These are phyloP conservation scores for Oophaga pumilio DNA, from an alignment of 2,113 vertebrate species.

Conservation along the genomic window DNA sequence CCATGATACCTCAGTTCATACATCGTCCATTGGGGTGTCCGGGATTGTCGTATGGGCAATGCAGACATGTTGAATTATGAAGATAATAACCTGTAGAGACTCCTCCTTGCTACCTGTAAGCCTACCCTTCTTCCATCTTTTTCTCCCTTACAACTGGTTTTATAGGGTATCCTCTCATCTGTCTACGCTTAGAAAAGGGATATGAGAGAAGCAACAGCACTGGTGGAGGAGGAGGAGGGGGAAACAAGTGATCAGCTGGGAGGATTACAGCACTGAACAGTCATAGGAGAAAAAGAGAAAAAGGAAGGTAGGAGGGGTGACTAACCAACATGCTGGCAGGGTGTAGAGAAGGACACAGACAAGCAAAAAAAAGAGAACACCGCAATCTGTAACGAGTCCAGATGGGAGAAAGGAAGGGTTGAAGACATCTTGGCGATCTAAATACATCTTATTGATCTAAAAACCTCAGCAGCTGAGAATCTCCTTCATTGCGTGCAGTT, in stretches of 20 bases:
- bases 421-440: not conserved
- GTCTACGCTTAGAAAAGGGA: conserved; percentile 57
- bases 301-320: conserved; percentile 60
- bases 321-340: conserved; percentile 56
- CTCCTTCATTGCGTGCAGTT: not conserved
- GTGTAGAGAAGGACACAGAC: not conserved
- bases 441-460: not conserved
- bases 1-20: too few relatives aligned
- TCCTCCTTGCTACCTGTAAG: conserved; percentile 75
- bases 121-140: conserved; percentile 18
- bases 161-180: not conserved
- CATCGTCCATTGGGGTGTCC: too few relatives aligned
- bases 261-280: conserved; percentile 50
- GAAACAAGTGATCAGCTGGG: conserved; percentile 46
- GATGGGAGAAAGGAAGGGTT: not conserved
- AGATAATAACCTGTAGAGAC: conserved; percentile 29
- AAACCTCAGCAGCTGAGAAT: not conserved
- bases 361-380: not conserved
- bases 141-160: not conserved
- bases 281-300: conserved; percentile 55
- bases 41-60: not conserved
- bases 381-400: not conserved
- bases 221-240: conserved; percentile 56
- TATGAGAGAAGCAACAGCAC: conserved; percentile 61
- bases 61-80: conserved; percentile 9